Conservation (phyloP, 2,113 vertebrate genomes). For the Anhinga rufa region DNA sequence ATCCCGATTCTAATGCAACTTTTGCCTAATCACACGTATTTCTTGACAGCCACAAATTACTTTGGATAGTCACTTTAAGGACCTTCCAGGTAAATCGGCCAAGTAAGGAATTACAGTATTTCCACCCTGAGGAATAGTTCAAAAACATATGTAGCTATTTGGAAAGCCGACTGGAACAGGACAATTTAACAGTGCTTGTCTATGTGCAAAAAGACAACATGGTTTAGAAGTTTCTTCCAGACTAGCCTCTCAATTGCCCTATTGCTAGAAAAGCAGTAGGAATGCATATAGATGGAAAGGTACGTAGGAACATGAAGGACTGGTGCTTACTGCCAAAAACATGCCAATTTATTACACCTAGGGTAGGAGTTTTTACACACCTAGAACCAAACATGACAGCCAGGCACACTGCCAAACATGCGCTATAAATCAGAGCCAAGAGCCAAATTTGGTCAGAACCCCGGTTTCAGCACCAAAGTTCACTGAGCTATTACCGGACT, state of each 20-base stretch:
- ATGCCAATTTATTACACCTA: background rate
- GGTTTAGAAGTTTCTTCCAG: background rate
- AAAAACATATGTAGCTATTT: background rate
- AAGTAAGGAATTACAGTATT: background rate
- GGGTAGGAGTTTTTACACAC: background rate
- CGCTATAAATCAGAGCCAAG: background rate
- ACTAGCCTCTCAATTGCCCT: background rate
- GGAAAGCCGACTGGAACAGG: background rate
- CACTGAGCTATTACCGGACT: background rate
- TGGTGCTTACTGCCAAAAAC: background rate
- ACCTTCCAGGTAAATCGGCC: background rate
- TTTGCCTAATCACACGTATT: background rate
- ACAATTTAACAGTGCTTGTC: background rate
- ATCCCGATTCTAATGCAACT: background rate
- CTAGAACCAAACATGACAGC: background rate
- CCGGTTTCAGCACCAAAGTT: background rate
- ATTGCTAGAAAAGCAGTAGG: background rate
- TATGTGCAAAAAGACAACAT: background rate
- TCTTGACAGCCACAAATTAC: background rate
- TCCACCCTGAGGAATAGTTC: background rate
- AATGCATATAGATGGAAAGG: background rate
- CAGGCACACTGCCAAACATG: background rate
- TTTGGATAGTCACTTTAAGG: background rate
- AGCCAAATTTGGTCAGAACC: background rate
- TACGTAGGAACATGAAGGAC: background rate